Base-by-base conservation (phyloP, 1,140 invertebrate species). In the Drosophila littoralis region DNA sequence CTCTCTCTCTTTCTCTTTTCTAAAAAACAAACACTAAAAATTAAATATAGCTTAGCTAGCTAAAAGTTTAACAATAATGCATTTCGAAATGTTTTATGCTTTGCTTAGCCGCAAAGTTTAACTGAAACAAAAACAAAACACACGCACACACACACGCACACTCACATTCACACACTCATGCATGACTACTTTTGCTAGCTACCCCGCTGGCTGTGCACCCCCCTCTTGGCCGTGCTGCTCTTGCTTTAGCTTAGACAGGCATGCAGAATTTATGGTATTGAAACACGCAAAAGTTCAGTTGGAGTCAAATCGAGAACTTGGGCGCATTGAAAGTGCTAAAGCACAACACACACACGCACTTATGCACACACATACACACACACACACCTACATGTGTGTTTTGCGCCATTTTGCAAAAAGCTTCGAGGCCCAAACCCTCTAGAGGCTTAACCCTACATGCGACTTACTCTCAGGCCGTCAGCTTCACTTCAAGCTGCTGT, bases 201-300 rank as follows among this genome's bases (percentile, higher is more conserved):
- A 22, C 38, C 45, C 28, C 43, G 15, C 10, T 32, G 9, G 0
- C 13, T 15, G 12, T 35, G 32, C 43, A 36, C 22, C 38, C 38
- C 38, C 38, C 12, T n/a, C 12, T 40, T 10, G 10, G 6, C 38
- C n/a, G 1, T 55, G 33, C 22, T 12, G 22, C 8, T 28, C 10
- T n/a, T 65, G 35, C 15, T 60, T 28, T 32, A 73, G 67, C 52
- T 50, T 72, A 79, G 79, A 88, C 70, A 86, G 73, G 76, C 79
- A 77, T 89, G 69, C 73, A 89, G 73, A 89, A 88, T 88, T 88
- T 88, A 88, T 88, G 84, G 83, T 89, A 88, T 88, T 88, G 69
- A 79, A 86, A 83, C 83, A 86, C 83, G 83, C 83, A 79, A 86
- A 88, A 89, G 84, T 88, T 88, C 83, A 88, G 84, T 74, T 80